These are phyloP conservation scores for Colletes latitarsis DNA, from an alignment of 1,140 invertebrate species.

Conservation along the genomic window DNA sequence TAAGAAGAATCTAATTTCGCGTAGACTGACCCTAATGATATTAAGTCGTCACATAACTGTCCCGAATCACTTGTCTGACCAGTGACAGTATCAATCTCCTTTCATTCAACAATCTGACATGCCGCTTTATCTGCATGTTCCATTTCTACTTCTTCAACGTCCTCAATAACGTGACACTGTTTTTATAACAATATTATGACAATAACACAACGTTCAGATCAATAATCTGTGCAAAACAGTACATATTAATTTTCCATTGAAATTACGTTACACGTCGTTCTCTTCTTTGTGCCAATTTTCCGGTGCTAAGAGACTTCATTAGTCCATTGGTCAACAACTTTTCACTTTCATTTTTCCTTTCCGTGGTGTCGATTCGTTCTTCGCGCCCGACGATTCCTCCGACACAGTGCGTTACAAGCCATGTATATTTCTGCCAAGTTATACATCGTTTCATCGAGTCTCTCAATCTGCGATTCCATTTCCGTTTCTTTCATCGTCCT, in stretches of 20 bases:
- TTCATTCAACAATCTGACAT: too few relatives aligned
- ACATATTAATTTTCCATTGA: neutral
- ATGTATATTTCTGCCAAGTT: neutral
- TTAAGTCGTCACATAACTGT: too few relatives aligned
- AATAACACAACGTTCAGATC: too few relatives aligned
- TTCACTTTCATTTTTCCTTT: neutral
- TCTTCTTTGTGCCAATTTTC: neutral
- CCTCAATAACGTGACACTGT: neutral
- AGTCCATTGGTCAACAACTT: neutral
- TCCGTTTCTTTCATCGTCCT: slow-evolving; percentile 35
- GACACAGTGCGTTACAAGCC: neutral
- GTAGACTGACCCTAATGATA: too few relatives aligned
- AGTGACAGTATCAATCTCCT: too few relatives aligned
- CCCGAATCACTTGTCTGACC: too few relatives aligned
- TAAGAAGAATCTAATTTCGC: too few relatives aligned
- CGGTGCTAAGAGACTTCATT: neutral
- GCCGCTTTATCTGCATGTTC: too few relatives aligned
- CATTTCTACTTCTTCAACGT: neutral
- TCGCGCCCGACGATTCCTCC: neutral
- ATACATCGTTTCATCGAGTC: neutral
- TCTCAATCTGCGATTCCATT: slow-evolving; percentile 34
- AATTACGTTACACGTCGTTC: neutral
- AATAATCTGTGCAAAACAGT: neutral
- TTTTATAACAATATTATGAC: too few relatives aligned
- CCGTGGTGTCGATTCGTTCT: neutral